Evolutionary conservation across 1,140 invertebrate species (phyloP).

Genomic region (Paralvinella palmiformis): DNA sequence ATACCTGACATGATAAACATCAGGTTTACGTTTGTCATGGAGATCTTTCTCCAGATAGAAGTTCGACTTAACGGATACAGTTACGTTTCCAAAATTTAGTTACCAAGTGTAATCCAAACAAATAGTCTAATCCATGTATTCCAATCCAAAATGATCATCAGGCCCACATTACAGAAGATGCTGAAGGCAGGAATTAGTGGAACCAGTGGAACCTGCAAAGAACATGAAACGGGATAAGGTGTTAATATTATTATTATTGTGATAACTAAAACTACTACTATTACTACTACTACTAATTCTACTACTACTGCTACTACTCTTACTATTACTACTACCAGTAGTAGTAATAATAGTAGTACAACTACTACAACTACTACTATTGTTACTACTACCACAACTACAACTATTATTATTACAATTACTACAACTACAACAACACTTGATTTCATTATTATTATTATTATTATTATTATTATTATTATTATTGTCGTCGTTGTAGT

Average conservation of each 20-base stretch:
- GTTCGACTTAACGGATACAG: no score
- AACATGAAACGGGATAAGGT: constrained; percentile 25
- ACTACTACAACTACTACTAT: not conserved
- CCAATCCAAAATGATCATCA: constrained; percentile 77
- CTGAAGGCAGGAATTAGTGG: constrained; percentile 76
- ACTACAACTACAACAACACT: no score
- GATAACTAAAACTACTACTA: not conserved
- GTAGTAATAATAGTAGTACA: not conserved
- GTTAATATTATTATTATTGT: not conserved
- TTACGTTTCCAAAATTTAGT: no score
- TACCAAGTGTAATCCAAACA: no score
- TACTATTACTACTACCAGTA: not conserved
- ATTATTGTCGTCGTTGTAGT: no score
- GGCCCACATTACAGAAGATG: constrained; percentile 76
- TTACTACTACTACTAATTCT: not conserved
- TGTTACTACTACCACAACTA: not conserved
- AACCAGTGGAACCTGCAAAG: constrained; percentile 69
- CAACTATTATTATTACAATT: no score
- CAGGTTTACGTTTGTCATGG: no score
- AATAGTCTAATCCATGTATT: constrained; percentile 82
- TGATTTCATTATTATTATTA: no score
- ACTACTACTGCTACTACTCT: not conserved
- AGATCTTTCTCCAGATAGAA: no score
- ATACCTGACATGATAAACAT: no score
- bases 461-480: no score